phyloP scores from a whole-genome alignment of 1,140 invertebrate species.

The Monochamus saltuarius region DNA sequence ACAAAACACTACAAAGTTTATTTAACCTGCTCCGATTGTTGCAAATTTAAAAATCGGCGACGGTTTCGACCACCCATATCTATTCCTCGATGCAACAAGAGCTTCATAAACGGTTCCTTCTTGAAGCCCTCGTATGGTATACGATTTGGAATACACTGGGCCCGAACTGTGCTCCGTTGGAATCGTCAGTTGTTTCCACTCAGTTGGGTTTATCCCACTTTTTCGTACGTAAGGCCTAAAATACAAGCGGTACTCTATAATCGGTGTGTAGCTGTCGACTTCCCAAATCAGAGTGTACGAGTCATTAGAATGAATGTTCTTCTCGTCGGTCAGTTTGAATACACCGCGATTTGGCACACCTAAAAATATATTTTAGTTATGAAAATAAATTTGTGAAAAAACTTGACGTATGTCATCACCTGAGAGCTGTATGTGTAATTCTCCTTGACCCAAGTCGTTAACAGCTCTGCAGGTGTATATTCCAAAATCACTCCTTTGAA shows the following conservation, averaged over 20 bases:
- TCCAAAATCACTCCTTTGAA: conserved; percentile 70
- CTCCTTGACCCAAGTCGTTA: conserved; percentile 65
- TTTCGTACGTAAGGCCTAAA: conserved; percentile 57
- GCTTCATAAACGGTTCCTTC: conserved; percentile 69
- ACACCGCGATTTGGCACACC: conserved; percentile 62
- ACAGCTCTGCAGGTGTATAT: conserved; percentile 75
- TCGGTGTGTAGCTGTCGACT: conserved; percentile 72
- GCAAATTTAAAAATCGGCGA: conserved; percentile 66
- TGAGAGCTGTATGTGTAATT: conserved; percentile 49
- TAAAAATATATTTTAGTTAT: no score
- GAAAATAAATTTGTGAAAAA: no score
- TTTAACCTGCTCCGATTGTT: conserved; percentile 63
- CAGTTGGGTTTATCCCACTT: conserved; percentile 49
- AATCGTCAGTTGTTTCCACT: conserved; percentile 69
- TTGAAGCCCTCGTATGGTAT: conserved; percentile 66
- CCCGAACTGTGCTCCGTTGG: conserved; percentile 65
- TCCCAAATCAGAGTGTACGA: conserved; percentile 73
- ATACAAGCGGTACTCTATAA: conserved; percentile 71
- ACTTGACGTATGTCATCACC: no score
- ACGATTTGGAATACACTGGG: conserved; percentile 66
- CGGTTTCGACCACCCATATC: conserved; percentile 68
- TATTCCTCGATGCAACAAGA: conserved; percentile 67
- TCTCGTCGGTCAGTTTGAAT: conserved; percentile 58
- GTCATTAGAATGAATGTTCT: conserved; percentile 46
- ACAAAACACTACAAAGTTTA: background rate